Evolutionary conservation across 2,888 invertebrate species (phyloP), one percentile per base, ranked within the genome.

Genomic region (Lomographa bimaculata): DNA sequence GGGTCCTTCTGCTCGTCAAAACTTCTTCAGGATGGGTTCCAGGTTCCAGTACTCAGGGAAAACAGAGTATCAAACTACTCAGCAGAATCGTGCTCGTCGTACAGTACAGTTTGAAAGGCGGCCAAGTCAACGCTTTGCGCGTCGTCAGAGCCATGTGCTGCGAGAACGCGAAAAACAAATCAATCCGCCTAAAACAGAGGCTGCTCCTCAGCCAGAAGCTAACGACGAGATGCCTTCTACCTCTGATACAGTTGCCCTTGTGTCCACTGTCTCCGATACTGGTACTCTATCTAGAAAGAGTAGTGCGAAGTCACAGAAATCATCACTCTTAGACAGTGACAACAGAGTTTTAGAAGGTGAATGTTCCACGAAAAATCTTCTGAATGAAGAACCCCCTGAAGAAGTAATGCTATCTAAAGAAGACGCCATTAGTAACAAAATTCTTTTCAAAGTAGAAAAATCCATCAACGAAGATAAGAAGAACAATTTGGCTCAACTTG

Each of bases 11-110:
- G 95, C 96, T 0, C 91, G 97, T 9, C 98, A 98, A 76, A 98
- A 97, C 86, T 98, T 99, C 90, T 98, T 99, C 87, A 92, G 99
- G 48, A 98, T 99, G 97, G 99, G 99, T 34, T 99, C 99, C 6
- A 92, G 99, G 37, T 99, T 99, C 80, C 94, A 97, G 73, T 92
- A 92, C 61, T 97, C 97, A 53, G 98, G 99, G 0, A 94, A 98
- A 74, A 99, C 99, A 1, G 99, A 99, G 85, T 99, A 98, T 78
- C 99, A 99, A 89, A 96, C 97, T 11, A 96, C 98, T 4, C 96
- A 96, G 67, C 93, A 95, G 67, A 97, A 95, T 80, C 92, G 96
- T 49, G 97, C 97, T 0, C 91, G 98, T 24, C 92, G 98, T 34
- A 97, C 97, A 1, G 98, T 98, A 3, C 97, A 98, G 73, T 97